Evolutionary conservation across 2,797 vertebrate species (phyloP).

Genomic region (Takifugu ocellatus): DNA sequence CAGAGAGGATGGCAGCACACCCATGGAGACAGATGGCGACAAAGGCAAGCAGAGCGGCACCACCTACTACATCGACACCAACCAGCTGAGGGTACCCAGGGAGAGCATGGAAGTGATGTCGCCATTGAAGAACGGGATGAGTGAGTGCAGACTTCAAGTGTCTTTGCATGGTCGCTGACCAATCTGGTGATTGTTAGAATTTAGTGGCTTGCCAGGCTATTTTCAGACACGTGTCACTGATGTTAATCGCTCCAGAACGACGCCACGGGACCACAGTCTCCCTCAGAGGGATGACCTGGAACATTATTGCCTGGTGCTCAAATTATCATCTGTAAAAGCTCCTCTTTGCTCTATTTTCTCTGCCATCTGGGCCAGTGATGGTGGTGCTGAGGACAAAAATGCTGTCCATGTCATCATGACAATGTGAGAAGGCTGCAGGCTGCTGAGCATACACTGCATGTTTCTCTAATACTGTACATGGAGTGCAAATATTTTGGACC

Average conservation of each 20-base stretch:
- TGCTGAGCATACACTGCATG: too few species aligned
- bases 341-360: constrained; percentile 61
- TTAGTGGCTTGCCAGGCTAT: constrained; percentile 52
- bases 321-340: constrained; percentile 66
- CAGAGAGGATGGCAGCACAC: constrained; percentile 90
- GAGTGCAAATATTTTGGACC: too few species aligned
- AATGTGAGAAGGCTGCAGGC: too few species aligned
- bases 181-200: constrained; percentile 44
- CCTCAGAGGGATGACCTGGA: constrained; percentile 66
- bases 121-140: constrained; percentile 98
- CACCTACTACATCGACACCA: constrained; percentile 95
- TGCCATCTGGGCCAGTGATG: constrained; percentile 46
- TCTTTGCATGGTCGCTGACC: constrained; percentile 23
- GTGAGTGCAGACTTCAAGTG: constrained; percentile 69
- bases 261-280: constrained; percentile 42
- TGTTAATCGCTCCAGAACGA: constrained; percentile 62
- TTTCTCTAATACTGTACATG: too few species aligned
- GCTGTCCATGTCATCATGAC: too few species aligned
- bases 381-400: constrained; percentile 9
- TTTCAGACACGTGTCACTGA: constrained; percentile 59
- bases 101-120: constrained; percentile 98
- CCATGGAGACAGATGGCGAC: constrained; percentile 96
- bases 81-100: constrained; percentile 92
- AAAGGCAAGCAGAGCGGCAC: constrained; percentile 92
- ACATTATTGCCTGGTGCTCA: constrained; percentile 53